Evolutionary conservation across 2,797 vertebrate species (phyloP).

Genomic region (Ispidina lecontei): DNA sequence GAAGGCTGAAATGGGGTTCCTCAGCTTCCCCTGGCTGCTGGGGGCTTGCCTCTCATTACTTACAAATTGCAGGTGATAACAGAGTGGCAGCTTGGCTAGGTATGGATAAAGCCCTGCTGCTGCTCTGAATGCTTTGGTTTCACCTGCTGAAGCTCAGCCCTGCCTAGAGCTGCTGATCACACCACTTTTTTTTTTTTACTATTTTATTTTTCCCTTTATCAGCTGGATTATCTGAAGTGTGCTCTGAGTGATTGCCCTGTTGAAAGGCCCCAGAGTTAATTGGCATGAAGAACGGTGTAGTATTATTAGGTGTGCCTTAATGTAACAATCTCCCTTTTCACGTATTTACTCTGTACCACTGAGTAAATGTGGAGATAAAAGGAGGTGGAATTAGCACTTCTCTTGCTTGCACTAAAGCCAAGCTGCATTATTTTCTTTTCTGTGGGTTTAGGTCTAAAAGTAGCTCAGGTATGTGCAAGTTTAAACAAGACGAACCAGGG

Average conservation of each 20-base stretch:
- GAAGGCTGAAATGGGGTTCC: background rate
- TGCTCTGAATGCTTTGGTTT: fast-evolving
- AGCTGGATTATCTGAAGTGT: constrained; percentile 21
- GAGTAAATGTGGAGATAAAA: constrained; percentile 65
- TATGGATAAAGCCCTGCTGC: background rate
- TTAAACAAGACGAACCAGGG: constrained; percentile 59
- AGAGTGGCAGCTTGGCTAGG: fast-evolving
- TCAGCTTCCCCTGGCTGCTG: background rate
- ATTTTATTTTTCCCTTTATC: background rate
- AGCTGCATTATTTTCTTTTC: constrained; percentile 66
- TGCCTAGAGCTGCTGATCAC: background rate
- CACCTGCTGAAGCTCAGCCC: background rate
- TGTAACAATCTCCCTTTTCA: constrained; percentile 3
- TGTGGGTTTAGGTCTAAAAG: constrained; percentile 57
- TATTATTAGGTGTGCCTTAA: constrained; percentile 53
- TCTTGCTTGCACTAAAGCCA: constrained; percentile 43
- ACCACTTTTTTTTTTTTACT: background rate
- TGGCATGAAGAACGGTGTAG: background rate
- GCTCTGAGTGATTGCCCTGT: background rate
- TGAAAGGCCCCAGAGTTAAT: constrained; percentile 37
- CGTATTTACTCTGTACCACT: constrained; percentile 41
- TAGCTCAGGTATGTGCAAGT: constrained; percentile 75
- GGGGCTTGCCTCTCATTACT: background rate
- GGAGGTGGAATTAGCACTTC: constrained; percentile 53
- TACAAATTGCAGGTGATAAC: background rate